Base-by-base conservation (phyloP, 2,797 vertebrate genomes). In the Aphelocoma californica region DNA sequence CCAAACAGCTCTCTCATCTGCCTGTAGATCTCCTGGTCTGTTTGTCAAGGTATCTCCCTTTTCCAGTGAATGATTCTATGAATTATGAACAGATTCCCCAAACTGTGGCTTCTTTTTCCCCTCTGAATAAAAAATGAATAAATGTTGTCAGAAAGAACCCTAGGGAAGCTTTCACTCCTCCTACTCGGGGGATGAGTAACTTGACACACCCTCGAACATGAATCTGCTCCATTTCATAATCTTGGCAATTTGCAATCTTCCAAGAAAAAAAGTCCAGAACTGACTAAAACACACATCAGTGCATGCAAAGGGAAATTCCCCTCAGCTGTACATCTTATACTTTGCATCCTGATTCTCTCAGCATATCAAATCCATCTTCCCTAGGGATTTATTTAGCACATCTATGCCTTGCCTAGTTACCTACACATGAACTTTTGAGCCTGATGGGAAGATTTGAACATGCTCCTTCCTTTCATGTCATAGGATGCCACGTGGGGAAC, bases 161-260 rank as follows among this genome's bases (percentile, higher is more conserved):
- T 29, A 32, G 53, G 53, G 74, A 90, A 92, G 23, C 21, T 92
- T 84, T 86, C 56, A 58, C 36, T 78, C 56, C 56, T 95, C 77
- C 92, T 79, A 70, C 71, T 90, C 17, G 3, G 72, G 20, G 12
- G 50, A 61, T 78, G 77, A 88, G 42, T 86, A 93, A 74, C 17
- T 48, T 44, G 80, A 95, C 93, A 92, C 88, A 69, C 88, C 91
- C 86, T 88, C 64, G 45, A 79, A 92, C 18, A 58, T 69, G 65
- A 91, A 91, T 62, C 3, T 8, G 10, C 32, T 95, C 81, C 53
- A 73, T 94, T 92, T 88, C 90, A 93, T 71, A 61, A 94, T 54
- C 90, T 67, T 57, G 71, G 74, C 66, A 92, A 57, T 73, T 81
- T 14, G 28, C 1, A 12, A 78, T 88, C 86, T 81, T 86, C 71